Evolutionary conservation across 2,113 vertebrate species (phyloP).

Genomic region (Amazona guildingii): DNA sequence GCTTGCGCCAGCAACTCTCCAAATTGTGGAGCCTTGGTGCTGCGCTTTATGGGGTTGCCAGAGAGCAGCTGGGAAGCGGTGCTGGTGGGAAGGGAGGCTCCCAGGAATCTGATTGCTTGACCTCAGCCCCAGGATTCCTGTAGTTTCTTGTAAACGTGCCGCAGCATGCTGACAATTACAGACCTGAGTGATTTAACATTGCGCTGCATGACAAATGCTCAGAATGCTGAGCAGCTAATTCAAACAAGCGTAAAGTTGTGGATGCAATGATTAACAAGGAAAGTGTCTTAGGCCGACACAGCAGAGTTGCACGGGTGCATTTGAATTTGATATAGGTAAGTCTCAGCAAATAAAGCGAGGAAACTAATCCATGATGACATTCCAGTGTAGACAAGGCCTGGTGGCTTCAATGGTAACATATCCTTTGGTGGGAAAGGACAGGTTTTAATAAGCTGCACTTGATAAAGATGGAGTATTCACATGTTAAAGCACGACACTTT

Average conservation of each 20-base stretch:
- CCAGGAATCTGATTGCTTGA: not conserved
- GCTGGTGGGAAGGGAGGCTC: not conserved
- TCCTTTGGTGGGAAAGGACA: not conserved
- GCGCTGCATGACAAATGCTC: not conserved
- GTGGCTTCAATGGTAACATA: fast-evolving
- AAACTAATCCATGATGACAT: constrained; percentile 10
- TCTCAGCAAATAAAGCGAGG: not conserved
- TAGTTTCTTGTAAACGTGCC: constrained; percentile 21
- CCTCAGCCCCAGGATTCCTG: constrained; percentile 44
- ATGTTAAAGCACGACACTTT: not conserved
- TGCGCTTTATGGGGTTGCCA: not conserved
- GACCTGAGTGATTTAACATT: constrained; percentile 48
- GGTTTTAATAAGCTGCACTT: not conserved
- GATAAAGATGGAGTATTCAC: not conserved
- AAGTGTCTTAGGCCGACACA: constrained; percentile 8
- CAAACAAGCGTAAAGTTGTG: constrained; percentile 51
- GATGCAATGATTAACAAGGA: constrained; percentile 61
- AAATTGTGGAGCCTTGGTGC: fast-evolving
- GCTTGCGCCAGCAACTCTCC: fast-evolving
- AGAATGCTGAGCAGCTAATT: constrained; percentile 51
- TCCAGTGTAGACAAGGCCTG: not conserved
- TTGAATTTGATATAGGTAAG: constrained; percentile 27
- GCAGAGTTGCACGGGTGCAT: not conserved
- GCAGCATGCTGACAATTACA: constrained; percentile 36
- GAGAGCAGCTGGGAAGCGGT: not conserved